Evolutionary conservation across 2,797 vertebrate genomes (phyloP).

Genomic region (Oryzias sinensis): DNA sequence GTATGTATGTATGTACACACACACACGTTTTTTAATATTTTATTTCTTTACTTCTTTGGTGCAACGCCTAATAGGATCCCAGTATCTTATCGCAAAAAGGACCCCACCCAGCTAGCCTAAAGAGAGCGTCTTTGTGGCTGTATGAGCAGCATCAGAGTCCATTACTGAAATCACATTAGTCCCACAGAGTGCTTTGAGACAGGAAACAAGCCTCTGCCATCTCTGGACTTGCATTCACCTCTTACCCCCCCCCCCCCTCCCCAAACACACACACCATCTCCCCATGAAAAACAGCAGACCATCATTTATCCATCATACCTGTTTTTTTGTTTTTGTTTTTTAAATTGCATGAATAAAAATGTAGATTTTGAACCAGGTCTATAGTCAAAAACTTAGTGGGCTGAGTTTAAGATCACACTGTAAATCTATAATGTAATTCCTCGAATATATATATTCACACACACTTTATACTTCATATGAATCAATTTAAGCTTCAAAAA

Average conservation of each 20-base stretch:
- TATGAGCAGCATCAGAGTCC: conserved; percentile 64
- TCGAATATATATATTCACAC: too few species aligned
- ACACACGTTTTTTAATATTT: too few species aligned
- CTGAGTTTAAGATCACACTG: too few species aligned
- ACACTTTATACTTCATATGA: too few species aligned
- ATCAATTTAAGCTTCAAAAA: too few species aligned
- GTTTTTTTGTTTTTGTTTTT: not conserved
- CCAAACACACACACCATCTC: conserved; percentile 7
- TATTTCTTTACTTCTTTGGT: too few species aligned
- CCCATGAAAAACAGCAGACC: not conserved
- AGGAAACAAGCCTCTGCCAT: conserved; percentile 65
- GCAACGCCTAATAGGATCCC: conserved; percentile 18
- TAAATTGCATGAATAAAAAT: not conserved
- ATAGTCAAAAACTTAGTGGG: too few species aligned
- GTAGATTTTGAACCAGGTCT: too few species aligned
- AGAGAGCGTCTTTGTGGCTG: conserved; percentile 39
- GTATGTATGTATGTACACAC: too few species aligned
- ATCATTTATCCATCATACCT: not conserved
- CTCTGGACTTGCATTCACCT: conserved; percentile 47
- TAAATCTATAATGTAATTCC: too few species aligned
- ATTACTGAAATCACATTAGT: conserved; percentile 82
- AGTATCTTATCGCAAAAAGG: conserved; percentile 26
- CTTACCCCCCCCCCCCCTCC: conserved; percentile 10
- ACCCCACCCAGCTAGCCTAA: conserved; percentile 57
- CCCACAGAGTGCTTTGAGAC: conserved; percentile 58